phyloP scores from a whole-genome alignment of 1,140 invertebrate species.

The Thereuonema tuberculata region DNA sequence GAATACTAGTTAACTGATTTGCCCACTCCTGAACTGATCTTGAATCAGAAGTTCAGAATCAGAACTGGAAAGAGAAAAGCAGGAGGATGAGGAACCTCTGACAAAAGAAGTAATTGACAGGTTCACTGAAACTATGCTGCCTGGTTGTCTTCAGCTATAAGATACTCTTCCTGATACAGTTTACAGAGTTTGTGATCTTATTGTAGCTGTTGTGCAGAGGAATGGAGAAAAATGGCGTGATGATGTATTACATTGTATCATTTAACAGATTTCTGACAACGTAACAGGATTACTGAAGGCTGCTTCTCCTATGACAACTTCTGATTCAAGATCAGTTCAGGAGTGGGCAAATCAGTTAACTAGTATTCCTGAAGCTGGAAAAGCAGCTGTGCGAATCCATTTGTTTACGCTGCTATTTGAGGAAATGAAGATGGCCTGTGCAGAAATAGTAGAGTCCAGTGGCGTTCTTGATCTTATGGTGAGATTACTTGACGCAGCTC shows the following conservation, averaged over 20 bases:
- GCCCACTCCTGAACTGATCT: slow-evolving; percentile 25
- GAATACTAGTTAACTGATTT: slow-evolving; percentile 35
- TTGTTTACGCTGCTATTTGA: slow-evolving; percentile 65
- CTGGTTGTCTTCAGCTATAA: slow-evolving; percentile 55
- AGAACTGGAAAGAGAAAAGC: slow-evolving; percentile 27
- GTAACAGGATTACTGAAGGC: slow-evolving; percentile 18
- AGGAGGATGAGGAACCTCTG: slow-evolving; percentile 30
- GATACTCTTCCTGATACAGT: slow-evolving; percentile 70
- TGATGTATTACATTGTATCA: slow-evolving; percentile 44
- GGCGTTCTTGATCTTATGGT: slow-evolving; percentile 42
- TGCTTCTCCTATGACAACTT: slow-evolving; percentile 16
- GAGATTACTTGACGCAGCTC: slow-evolving; percentile 32
- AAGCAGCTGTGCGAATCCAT: slow-evolving; percentile 53
- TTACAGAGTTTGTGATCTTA: slow-evolving; percentile 62
- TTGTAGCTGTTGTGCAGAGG: slow-evolving; percentile 60
- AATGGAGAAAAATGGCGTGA: slow-evolving; percentile 57
- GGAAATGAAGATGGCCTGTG: slow-evolving; percentile 54
- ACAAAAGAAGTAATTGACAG: slow-evolving; percentile 45
- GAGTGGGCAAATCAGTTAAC: slow-evolving; percentile 34
- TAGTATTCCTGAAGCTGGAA: slow-evolving; percentile 41
- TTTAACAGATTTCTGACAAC: slow-evolving; percentile 16
- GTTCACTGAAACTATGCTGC: slow-evolving; percentile 49
- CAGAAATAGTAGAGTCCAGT: slow-evolving; percentile 33
- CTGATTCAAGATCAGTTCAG: slow-evolving; percentile 19
- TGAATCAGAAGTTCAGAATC: slow-evolving; percentile 29